Percentiles rank a stretch among this genome's conserved stretches.
Evolutionary conservation across 1,140 invertebrate species (phyloP).

Genomic region (Aphelenchoides fujianensis): DNA sequence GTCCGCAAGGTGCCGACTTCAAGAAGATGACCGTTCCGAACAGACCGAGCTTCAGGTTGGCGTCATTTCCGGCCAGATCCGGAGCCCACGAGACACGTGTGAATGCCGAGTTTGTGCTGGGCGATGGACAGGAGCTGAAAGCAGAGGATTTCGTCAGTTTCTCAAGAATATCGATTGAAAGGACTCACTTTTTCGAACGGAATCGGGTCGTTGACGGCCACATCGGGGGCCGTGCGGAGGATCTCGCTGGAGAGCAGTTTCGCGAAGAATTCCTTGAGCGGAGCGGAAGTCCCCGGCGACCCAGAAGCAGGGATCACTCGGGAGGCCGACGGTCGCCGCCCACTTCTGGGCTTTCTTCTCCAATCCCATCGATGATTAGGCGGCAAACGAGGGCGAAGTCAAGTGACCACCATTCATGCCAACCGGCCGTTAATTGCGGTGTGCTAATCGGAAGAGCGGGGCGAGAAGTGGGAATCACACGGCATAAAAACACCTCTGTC

Average conservation of each 20-base stretch:
- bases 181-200: constrained; percentile 19
- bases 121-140: constrained; percentile 13
- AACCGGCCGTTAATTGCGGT: too few relatives aligned
- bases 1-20: constrained; percentile 3
- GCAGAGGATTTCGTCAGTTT: neutral
- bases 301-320: neutral
- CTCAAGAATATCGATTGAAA: neutral
- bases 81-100: constrained; percentile 21
- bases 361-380: constrained; percentile 3
- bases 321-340: constrained; percentile 8
- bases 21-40: constrained; percentile 6
- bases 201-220: constrained; percentile 8
- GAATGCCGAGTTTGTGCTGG: constrained; percentile 17
- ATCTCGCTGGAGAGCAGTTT: constrained; percentile 7
- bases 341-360: constrained; percentile 17
- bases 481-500: neutral
- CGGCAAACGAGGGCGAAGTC: neutral
- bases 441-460: neutral
- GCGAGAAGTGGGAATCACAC: neutral
- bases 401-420: neutral
- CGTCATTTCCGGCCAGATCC: constrained; percentile 17
- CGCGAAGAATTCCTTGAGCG: constrained; percentile 12
- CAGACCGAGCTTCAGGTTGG: constrained; percentile 13
- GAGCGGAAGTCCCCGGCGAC: constrained; percentile 4
- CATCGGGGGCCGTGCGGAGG: constrained; percentile 1